Evolutionary conservation across 2,113 vertebrate genomes (phyloP).

Genomic region (Takifugu bimaculatus): DNA sequence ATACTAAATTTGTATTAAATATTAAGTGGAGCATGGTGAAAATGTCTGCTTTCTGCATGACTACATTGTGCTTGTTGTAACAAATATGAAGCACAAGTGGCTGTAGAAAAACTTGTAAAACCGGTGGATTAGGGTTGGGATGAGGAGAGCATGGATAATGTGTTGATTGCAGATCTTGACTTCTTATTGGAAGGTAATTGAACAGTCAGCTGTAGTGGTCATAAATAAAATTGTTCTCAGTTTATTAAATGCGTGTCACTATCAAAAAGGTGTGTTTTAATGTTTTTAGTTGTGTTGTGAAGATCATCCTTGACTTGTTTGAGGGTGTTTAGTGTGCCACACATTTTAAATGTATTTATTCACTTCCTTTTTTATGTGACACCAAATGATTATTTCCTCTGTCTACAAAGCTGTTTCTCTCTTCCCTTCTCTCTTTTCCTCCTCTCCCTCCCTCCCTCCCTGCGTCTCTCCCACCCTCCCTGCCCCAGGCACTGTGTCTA

Average conservation of each 20-base stretch:
- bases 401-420: conserved; percentile 58
- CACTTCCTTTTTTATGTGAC: conserved; percentile 25
- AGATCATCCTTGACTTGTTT: not conserved
- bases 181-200: not conserved
- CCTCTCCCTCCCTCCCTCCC: conserved; percentile 21
- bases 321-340: conserved; percentile 12
- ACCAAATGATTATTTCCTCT: conserved; percentile 55
- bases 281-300: not conserved
- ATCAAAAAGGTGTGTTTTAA: not conserved
- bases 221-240: conserved; percentile 30
- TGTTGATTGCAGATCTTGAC: not conserved
- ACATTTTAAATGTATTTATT: conserved; percentile 18
- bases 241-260: not conserved
- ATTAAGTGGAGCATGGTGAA: too few species aligned
- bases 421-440: conserved; percentile 20
- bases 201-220: conserved; percentile 4
- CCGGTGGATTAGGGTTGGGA: conserved; percentile 9
- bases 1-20: too few species aligned
- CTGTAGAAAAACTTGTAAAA: conserved; percentile 11
- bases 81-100: too few species aligned
- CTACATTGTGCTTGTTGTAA: too few species aligned
- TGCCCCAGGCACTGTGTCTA: conserved; percentile 73
- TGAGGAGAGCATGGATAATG: not conserved
- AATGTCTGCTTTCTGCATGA: too few species aligned
- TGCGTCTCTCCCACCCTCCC: conserved; percentile 28